Conservation (phyloP, 2,888 invertebrate species). For the Trichopria drosophilae region DNA sequence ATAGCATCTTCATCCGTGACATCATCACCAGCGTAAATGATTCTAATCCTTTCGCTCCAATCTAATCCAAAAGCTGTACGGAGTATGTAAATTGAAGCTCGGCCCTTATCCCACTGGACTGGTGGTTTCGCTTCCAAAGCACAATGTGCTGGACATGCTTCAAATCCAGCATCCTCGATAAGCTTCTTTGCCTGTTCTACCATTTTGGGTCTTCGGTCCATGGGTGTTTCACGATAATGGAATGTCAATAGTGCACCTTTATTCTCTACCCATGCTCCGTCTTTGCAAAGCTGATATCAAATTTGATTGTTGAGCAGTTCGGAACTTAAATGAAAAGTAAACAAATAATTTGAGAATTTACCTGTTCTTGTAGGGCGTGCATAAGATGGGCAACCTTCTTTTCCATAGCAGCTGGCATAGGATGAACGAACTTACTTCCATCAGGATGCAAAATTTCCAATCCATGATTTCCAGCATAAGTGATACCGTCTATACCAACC, state of each 20-base stretch:
- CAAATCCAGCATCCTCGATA: constrained; percentile 77
- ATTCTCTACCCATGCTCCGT: constrained; percentile 91
- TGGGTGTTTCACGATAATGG: constrained; percentile 83
- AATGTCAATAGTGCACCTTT: constrained; percentile 85
- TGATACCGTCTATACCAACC: constrained; percentile 89
- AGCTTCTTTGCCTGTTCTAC: constrained; percentile 73
- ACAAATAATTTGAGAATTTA: constrained; percentile 44
- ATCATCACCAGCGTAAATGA: constrained; percentile 89
- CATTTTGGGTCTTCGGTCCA: constrained; percentile 68
- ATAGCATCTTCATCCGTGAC: constrained; percentile 89
- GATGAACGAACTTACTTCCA: constrained; percentile 87
- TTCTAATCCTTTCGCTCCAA: constrained; percentile 87
- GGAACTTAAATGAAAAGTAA: background rate
- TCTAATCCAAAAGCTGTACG: constrained; percentile 88
- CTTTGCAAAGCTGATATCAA: constrained; percentile 70
- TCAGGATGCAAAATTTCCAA: constrained; percentile 87
- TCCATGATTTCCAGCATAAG: constrained; percentile 88
- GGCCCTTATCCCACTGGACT: constrained; percentile 88
- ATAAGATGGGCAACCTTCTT: constrained; percentile 77
- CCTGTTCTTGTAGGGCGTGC: constrained; percentile 80
- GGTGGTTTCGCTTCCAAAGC: constrained; percentile 90
- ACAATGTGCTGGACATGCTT: constrained; percentile 78
- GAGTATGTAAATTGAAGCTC: constrained; percentile 87
- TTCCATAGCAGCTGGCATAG: constrained; percentile 84
- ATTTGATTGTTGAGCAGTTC: background rate